Evolutionary conservation across 2,797 vertebrate genomes (phyloP), one percentile per base, ranked within the genome.

Genomic region (Momotus momota): DNA sequence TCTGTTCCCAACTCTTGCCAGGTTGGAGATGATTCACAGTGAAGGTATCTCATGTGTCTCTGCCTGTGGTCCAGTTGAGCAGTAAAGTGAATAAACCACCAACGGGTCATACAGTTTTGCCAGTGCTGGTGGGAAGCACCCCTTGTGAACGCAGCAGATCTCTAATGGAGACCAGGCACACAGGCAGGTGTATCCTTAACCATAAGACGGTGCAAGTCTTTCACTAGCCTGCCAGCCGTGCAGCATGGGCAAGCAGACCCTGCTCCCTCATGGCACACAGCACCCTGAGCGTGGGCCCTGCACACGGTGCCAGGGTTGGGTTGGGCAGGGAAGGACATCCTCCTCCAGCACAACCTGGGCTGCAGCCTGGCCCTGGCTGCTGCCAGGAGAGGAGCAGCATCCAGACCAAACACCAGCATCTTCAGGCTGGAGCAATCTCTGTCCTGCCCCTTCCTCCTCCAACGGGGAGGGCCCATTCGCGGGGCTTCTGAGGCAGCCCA

Each of bases 151-250:
- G 3, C 21, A 62, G 46, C 10, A 51, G 25, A 31, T 7, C 40
- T 2, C 38, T 7, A 29, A n/a, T 0, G 0, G 22, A 72, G 14
- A 57, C 11, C n/a, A 43, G 49, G 38, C 38, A 67, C 0, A 0
- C 26, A 31, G 26, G 9, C 18, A 45, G 4, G 17, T 2, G 2
- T 4, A 35, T 19, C 4, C 41, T 38, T 33, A 7, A 38, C 22
- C 12, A 55, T 61, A 35, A 73, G 6, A 0, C 0, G 0, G 25
- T 2, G 4, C 14, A 0, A 4, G 7, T 10, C 29, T 29, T 52
- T 19, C 58, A 29, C 12, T 1, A 14, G 5, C 14, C 79, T 33
- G 26, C 2, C 21, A 31, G 43, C 38, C n/a, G 10, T 2, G 4
- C 40, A 52, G 43, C 1, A 0, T 0, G 33, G 27, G 58, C 0